Conservation (phyloP, 2,888 invertebrate species). For the Psylliodes chrysocephalus region DNA sequence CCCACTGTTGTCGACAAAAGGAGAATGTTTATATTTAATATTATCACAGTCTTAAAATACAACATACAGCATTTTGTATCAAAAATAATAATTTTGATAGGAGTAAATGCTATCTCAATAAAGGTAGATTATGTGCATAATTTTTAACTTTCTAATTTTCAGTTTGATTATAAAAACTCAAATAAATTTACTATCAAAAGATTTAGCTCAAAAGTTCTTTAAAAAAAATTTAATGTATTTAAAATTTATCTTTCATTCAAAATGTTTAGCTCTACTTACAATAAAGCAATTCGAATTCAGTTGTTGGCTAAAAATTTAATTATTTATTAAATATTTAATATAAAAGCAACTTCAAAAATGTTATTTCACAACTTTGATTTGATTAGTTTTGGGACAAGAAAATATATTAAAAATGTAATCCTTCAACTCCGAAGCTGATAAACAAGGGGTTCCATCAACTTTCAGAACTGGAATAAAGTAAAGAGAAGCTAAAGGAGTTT, state of each 20-base stretch:
- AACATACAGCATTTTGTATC: neutral
- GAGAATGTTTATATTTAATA: conserved; percentile 4
- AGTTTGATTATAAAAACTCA: too few relatives aligned
- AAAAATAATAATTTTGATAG: neutral
- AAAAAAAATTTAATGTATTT: too few relatives aligned
- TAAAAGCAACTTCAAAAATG: conserved; percentile 4
- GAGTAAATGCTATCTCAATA: too few relatives aligned
- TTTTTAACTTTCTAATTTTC: too few relatives aligned
- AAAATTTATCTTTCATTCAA: too few relatives aligned
- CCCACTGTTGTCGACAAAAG: conserved; percentile 26
- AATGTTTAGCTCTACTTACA: too few relatives aligned
- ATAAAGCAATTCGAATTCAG: too few relatives aligned
- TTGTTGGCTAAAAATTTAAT: too few relatives aligned
- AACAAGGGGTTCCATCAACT: conserved; percentile 39
- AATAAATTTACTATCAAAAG: too few relatives aligned
- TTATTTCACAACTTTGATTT: neutral
- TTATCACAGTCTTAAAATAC: conserved; percentile 25
- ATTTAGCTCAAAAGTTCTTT: too few relatives aligned
- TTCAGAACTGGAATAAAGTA: conserved; percentile 48
- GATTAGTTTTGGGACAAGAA: neutral
- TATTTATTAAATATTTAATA: too few relatives aligned
- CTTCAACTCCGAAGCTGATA: conserved; percentile 43
- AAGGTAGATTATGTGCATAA: too few relatives aligned
- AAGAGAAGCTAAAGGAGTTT: neutral
- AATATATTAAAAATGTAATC: conserved; percentile 45